Conservation (phyloP, 2,797 vertebrate genomes). For the Botia kubotai region DNA sequence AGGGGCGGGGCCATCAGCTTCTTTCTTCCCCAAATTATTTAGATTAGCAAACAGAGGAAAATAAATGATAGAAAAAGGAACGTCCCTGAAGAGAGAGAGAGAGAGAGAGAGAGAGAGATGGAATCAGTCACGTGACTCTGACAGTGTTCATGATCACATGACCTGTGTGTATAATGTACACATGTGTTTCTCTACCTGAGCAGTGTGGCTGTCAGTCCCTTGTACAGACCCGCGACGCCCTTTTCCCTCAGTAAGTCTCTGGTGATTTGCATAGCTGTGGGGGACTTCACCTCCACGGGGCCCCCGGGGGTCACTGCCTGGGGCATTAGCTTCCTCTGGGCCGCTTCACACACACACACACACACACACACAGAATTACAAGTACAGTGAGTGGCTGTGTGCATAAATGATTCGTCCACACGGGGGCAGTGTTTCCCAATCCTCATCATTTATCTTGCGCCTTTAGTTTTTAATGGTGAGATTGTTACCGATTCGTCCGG, state of each 20-base stretch:
- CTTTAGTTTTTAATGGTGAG: background rate
- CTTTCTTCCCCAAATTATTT: conserved; percentile 89
- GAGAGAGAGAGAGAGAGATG: background rate
- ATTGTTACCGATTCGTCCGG: conserved; percentile 90
- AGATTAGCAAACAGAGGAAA: conserved; percentile 98
- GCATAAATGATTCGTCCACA: conserved; percentile 60
- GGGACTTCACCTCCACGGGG: conserved; percentile 75
- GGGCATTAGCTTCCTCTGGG: conserved; percentile 94
- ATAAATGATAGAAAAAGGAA: conserved; percentile 97
- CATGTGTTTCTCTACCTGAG: conserved; percentile 73
- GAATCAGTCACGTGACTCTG: background rate
- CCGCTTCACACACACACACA: conserved; percentile 72
- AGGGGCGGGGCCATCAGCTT: conserved; percentile 82
- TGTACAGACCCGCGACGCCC: conserved; percentile 94
- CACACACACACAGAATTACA: too few species aligned
- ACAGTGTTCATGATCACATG: too few species aligned
- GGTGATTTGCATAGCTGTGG: conserved; percentile 91
- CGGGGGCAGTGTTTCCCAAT: conserved; percentile 64
- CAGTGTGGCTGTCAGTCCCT: conserved; percentile 93
- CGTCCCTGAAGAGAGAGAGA: conserved; percentile 82
- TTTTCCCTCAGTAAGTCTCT: conserved; percentile 87
- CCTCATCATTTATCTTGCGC: background rate
- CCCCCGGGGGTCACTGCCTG: conserved; percentile 78
- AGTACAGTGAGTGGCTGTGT: too few species aligned
- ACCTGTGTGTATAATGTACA: background rate